phyloP scores from a whole-genome alignment of 2,888 invertebrate species.

The Troides aeacus region DNA sequence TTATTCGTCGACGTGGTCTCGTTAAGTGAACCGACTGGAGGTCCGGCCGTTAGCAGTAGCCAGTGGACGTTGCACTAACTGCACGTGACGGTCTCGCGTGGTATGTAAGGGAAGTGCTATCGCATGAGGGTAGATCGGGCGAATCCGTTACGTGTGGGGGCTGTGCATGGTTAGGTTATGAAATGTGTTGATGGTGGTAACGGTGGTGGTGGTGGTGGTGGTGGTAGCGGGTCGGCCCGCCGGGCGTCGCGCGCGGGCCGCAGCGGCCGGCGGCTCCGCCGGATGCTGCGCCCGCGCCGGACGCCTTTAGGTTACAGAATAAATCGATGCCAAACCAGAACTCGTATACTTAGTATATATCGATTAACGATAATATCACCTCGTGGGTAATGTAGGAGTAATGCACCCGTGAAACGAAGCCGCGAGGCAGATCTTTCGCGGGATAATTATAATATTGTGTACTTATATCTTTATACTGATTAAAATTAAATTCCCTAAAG shows the following conservation, averaged over 20 bases:
- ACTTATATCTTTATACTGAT: slow-evolving; percentile 73
- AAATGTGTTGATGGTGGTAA: slow-evolving; percentile 3
- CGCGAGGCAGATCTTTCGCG: slow-evolving; percentile 43
- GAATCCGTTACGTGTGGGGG: slow-evolving; percentile 21
- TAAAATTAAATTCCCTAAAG: slow-evolving; percentile 67
- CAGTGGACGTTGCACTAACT: slow-evolving; percentile 21
- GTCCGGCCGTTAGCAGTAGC: slow-evolving; percentile 39
- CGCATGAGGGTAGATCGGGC: slow-evolving; percentile 16
- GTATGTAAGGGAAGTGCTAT: slow-evolving; percentile 20
- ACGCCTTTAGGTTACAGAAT: slow-evolving; percentile 64
- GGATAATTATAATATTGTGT: slow-evolving; percentile 63
- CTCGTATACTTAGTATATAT: slow-evolving; percentile 73
- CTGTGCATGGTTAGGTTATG: slow-evolving; percentile 12
- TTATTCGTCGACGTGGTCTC: slow-evolving; percentile 58
- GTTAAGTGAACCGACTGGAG: slow-evolving; percentile 47
- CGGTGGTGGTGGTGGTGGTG: neutral
- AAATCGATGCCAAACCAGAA: slow-evolving; percentile 76
- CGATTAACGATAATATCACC: slow-evolving; percentile 70
- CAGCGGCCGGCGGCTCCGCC: slow-evolving; percentile 38
- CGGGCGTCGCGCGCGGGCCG: slow-evolving; percentile 29
- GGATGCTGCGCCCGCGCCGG: slow-evolving; percentile 40
- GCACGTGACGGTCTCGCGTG: slow-evolving; percentile 31
- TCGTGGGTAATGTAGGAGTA: slow-evolving; percentile 69
- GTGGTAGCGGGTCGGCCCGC: slow-evolving; percentile 2
- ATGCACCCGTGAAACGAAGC: slow-evolving; percentile 50